Percentiles rank a stretch among this genome's conserved stretches.
Evolutionary conservation across 2,888 invertebrate genomes (phyloP).

Genomic region (Trissolcus brochymenae): DNA sequence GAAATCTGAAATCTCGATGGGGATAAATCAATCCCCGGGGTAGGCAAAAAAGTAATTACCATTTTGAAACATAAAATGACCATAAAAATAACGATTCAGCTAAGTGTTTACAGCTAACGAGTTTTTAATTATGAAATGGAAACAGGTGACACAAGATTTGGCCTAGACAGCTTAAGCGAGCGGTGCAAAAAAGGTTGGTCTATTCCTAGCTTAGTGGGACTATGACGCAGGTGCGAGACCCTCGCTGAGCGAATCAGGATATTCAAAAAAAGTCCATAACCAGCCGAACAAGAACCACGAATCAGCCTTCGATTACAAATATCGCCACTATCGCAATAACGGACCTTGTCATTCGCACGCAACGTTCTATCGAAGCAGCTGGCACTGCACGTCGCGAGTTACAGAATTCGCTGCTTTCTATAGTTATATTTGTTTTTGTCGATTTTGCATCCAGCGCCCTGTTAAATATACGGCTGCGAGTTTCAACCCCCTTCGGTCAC

Average conservation of each 20-base stretch:
- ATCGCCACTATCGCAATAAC: conserved; percentile 49
- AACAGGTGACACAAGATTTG: conserved; percentile 35
- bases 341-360: conserved; percentile 49
- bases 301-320: conserved; percentile 47
- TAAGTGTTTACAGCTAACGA: conserved; percentile 17
- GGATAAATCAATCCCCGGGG: background rate
- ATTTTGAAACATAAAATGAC: conserved; percentile 8
- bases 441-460: conserved; percentile 22
- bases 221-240: conserved; percentile 48
- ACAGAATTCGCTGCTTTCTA: conserved; percentile 57
- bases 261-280: conserved; percentile 52
- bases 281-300: conserved; percentile 50
- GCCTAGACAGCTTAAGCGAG: conserved; percentile 12
- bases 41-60: conserved; percentile 2
- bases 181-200: conserved; percentile 22
- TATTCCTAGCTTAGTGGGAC: conserved; percentile 39
- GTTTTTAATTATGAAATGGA: conserved; percentile 39
- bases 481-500: conserved; percentile 42
- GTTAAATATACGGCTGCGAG: conserved; percentile 43
- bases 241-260: conserved; percentile 33
- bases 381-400: conserved; percentile 59
- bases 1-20: background rate
- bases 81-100: conserved; percentile 21
- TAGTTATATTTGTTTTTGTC: conserved; percentile 23
- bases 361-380: conserved; percentile 65